Base-by-base conservation (phyloP, 2,888 invertebrate species). In the Acleris emargana region DNA sequence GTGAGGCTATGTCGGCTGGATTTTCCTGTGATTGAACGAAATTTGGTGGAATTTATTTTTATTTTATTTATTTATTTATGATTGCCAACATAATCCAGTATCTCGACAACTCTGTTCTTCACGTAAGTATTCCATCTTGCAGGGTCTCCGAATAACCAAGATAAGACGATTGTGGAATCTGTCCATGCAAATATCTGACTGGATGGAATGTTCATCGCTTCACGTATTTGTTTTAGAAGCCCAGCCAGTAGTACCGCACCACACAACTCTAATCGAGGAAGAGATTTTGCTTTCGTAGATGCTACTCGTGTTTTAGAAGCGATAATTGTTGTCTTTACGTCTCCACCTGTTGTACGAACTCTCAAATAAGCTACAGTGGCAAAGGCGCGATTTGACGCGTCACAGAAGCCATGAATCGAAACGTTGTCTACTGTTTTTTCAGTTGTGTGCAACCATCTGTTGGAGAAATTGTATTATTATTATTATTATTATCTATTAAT, bases 81-180 rank as follows among this genome's bases (percentile, higher is more conserved):
- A 11, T 53, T 53, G 13, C 38, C 38, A 17, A 53, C 32, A 4
- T 18, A 13, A 43, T 49, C 42, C n/a, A 66, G 25, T 16, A 69
- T 67, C 28, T 68, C 62, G 11, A 68, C 55, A n/a, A 67, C 68
- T 52, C 69, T 51, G 55, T 71, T 70, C 9, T 52, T 59, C 6
- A 69, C 66, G 52, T 64, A 69, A 6, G 67, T 64, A 16, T 61
- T 64, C 67, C 69, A 69, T 62, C 64, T 64, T 22, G 11, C 62
- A n/a, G 69, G 69, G 18, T 70, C 67, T 20, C 67, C 53, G 32
- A 64, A 52, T 4, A 69, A 55, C 69, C 69, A 69, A 1, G 66
- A 54, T 11, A 72, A 43, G 1, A 70, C 70, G 5, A 71, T 60
- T 53, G 62, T 59, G 1, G 68, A 68, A 49, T 70, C 70, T 13